A percentile compares a stretch with the other conserved stretches of the same genome.
Conservation (phyloP, 2,797 vertebrate species). For the Oreochromis mossambicus region DNA sequence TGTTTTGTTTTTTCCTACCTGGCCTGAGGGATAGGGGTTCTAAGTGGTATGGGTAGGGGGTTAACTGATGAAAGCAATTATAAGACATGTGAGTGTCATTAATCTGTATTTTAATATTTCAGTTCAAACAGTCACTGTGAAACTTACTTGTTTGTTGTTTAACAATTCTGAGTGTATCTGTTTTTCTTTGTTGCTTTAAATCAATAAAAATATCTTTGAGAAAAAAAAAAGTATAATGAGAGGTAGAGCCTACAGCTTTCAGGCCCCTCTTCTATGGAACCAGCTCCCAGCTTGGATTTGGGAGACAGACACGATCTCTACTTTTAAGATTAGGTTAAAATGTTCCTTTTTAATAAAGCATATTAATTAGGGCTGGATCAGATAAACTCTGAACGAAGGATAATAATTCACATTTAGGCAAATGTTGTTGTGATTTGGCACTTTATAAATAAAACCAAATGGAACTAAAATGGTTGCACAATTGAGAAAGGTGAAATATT, state of each 20-base stretch:
- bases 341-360: background rate
- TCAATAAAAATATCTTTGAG: background rate
- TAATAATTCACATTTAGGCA: background rate
- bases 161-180: background rate
- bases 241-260: background rate
- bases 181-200: background rate
- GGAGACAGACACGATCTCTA: background rate
- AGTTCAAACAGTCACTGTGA: background rate
- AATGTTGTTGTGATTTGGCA: background rate
- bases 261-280: background rate
- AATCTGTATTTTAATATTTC: background rate
- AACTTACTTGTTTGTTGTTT: background rate
- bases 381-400: background rate
- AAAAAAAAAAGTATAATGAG: no score
- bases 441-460: background rate
- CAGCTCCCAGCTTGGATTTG: background rate
- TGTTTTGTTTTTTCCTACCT: background rate
- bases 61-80: background rate
- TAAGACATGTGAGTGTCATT: background rate
- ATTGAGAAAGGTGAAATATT: background rate
- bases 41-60: background rate
- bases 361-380: background rate
- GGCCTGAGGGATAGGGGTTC: background rate
- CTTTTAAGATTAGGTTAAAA: rapidly evolving
- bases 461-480: background rate